Conservation (phyloP, 2,888 invertebrate species). For the Hypercompe scribonia region DNA sequence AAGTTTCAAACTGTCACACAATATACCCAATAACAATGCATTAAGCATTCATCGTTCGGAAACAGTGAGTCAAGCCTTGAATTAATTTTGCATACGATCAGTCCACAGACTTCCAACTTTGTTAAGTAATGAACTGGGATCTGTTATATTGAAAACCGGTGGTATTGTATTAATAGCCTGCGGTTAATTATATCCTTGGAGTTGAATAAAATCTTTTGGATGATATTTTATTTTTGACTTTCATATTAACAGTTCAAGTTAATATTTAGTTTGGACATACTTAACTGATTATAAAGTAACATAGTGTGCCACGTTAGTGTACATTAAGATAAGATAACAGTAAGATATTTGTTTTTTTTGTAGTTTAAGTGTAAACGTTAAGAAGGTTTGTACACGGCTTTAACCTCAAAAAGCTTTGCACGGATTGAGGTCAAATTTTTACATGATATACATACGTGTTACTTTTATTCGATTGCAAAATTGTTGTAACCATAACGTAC, state of each 20-base stretch:
- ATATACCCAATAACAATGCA: constrained; percentile 31
- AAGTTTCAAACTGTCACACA: constrained; percentile 26
- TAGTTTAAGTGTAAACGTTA: not conserved
- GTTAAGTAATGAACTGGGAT: constrained; percentile 29
- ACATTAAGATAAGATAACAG: not conserved
- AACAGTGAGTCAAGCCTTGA: constrained; percentile 31
- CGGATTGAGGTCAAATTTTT: too few relatives aligned
- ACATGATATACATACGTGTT: too few relatives aligned
- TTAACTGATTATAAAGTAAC: not conserved
- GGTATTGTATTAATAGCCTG: not conserved
- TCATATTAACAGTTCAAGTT: not conserved
- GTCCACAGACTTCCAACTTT: constrained; percentile 24
- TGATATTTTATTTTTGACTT: not conserved
- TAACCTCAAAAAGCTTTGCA: too few relatives aligned
- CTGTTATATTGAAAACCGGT: constrained; percentile 16
- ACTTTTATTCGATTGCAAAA: too few relatives aligned
- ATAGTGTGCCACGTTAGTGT: not conserved
- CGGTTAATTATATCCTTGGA: not conserved
- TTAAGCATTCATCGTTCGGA: constrained; percentile 33
- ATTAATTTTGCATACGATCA: constrained; percentile 35
- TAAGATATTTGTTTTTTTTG: not conserved
- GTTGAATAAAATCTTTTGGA: not conserved
- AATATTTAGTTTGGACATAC: not conserved
- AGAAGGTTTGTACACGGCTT: too few relatives aligned
- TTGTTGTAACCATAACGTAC: too few relatives aligned